phyloP scores from a whole-genome alignment of 2,113 vertebrate genomes.

The Boulengeromyrus knoepffleri region DNA sequence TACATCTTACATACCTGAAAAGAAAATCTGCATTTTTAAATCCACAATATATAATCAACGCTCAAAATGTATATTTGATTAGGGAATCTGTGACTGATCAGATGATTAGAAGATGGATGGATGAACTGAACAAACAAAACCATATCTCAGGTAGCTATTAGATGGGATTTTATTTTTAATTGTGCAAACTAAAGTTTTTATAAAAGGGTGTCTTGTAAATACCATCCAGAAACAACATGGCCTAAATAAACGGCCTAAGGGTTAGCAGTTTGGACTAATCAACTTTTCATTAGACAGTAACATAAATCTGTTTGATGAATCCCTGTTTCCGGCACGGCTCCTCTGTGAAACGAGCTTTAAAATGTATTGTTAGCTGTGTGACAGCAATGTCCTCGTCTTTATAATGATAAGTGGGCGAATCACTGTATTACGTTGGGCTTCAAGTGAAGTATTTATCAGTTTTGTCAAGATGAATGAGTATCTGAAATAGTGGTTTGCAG shows the following conservation, averaged over 20 bases:
- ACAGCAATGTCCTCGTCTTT: not conserved
- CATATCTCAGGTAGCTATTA: not conserved
- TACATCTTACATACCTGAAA: not conserved
- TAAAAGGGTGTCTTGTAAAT: not conserved
- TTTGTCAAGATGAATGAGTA: not conserved
- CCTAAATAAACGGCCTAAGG: not conserved
- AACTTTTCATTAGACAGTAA: not conserved
- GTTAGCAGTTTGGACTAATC: not conserved
- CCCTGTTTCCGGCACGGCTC: not conserved
- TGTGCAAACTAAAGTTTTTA: not conserved
- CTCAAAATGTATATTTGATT: not conserved
- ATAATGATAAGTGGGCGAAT: not conserved
- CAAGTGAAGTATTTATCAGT: slow-evolving; percentile 2
- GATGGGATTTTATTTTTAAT: too few relatives aligned
- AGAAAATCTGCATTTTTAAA: not conserved
- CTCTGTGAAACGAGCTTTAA: not conserved
- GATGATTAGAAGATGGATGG: not conserved
- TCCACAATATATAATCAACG: not conserved
- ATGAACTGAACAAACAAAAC: not conserved
- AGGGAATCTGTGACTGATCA: not conserved
- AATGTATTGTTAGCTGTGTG: not conserved
- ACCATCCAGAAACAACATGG: not conserved
- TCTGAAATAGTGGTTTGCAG: not conserved
- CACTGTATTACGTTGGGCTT: not conserved
- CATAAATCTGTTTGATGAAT: not conserved